Base-by-base conservation (phyloP, 1,140 invertebrate species). In the Nasonia giraulti region DNA sequence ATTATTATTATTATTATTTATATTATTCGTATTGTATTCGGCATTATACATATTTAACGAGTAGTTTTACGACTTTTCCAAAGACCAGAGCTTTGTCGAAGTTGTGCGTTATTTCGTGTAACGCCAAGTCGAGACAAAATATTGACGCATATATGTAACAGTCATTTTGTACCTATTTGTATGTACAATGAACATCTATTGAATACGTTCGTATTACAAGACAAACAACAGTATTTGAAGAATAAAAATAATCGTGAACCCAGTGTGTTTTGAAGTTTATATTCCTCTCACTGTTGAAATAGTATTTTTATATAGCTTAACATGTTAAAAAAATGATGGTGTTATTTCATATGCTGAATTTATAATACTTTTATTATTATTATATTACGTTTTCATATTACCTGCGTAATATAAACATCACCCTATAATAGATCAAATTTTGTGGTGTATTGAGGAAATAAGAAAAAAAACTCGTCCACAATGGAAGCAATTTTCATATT, bases 111-210 rank as follows among this genome's bases (percentile, higher is more conserved):
- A 50, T 55, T 69, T 4, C 37, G 11, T 50, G 12, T 11, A 50
- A 50, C n/a, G 44, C 37, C 17, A 71, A 4, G 33, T 68, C 12
- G 20, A 86, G 17, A 55, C 68, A 81, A 81, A 82, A 47, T 37
- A 82, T 74, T 86, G 66, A 83, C 68, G 23, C 50, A 74, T 44
- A 69, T 14, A 68, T 20, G 27, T 27, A 66, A 83, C 20, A 82
- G 37, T 86, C 71, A 83, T 87, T 88, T 89, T 90, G 78, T 90
- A 90, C 73, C 87, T 89, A 88, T 62, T n/a, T 89, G 80, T 88
- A 87, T 86, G 87, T 84, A 87, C 74, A 74, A 79, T 31, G 47
- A 76, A 81, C 78, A 83, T 80, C 78, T 77, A 82, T 84, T 80
- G 47, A 77, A 82, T 82, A 78, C 66, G 14, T 71, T 69, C 73